These are phyloP conservation scores for Pachydiplax longipennis DNA, from an alignment of 2,888 invertebrate genomes.

Conservation along the genomic window DNA sequence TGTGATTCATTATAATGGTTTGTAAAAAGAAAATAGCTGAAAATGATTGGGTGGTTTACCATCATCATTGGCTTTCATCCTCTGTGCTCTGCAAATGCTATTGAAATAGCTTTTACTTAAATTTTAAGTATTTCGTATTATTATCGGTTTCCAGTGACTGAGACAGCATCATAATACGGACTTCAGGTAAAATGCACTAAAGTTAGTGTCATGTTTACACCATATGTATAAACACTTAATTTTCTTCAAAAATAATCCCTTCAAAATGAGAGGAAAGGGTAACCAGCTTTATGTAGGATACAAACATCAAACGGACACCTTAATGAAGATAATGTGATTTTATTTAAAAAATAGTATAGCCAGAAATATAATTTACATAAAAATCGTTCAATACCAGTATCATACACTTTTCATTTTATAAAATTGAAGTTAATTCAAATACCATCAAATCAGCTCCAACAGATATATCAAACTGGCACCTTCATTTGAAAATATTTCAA, in stretches of 20 bases:
- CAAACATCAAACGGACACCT: not conserved
- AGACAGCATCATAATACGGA: not conserved
- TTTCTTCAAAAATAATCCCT: not conserved
- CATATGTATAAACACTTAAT: not conserved
- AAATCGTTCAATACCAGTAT: conserved; percentile 15
- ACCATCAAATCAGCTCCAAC: not conserved
- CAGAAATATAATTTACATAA: conserved; percentile 24
- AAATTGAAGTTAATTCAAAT: not conserved
- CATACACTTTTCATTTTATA: not conserved
- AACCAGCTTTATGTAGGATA: not conserved
- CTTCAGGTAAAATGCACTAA: not conserved
- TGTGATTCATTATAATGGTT: not conserved
- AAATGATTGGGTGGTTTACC: not conserved
- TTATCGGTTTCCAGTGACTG: not conserved
- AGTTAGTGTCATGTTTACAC: not conserved
- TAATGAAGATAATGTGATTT: not conserved
- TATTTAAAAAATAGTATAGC: conserved; percentile 31
- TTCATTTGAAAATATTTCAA: conserved; percentile 15
- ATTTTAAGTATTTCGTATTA: not conserved
- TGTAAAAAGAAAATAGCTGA: not conserved
- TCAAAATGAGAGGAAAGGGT: not conserved
- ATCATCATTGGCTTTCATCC: conserved; percentile 26
- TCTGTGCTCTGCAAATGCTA: not conserved
- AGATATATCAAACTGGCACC: conserved; percentile 9
- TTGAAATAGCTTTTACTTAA: not conserved